phyloP scores from a whole-genome alignment of 2,797 vertebrate genomes.

The Myotis pilosus region DNA sequence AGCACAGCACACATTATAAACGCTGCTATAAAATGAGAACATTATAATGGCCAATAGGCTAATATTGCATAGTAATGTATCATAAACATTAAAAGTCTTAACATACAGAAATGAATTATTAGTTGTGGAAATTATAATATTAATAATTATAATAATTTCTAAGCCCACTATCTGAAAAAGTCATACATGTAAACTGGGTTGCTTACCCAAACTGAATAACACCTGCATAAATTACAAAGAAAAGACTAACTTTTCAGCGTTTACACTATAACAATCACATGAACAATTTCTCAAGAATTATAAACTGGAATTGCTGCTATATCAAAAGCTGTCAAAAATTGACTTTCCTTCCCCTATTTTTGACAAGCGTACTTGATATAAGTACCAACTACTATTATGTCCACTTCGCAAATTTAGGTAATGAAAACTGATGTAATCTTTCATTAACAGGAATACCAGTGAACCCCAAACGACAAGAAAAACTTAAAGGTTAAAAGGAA shows the following conservation, averaged over 20 bases:
- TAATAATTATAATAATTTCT: constrained; percentile 1
- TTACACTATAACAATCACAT: background rate
- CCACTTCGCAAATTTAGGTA: background rate
- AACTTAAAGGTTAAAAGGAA: background rate
- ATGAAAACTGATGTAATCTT: background rate
- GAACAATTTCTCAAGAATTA: constrained; percentile 31
- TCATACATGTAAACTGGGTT: background rate
- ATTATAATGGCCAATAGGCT: background rate
- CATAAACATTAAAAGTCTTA: background rate
- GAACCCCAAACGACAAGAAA: background rate
- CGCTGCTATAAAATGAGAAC: background rate
- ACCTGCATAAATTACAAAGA: background rate
- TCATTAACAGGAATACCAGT: background rate
- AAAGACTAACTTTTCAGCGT: constrained; percentile 1
- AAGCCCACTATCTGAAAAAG: constrained; percentile 21
- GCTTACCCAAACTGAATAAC: background rate
- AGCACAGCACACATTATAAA: background rate
- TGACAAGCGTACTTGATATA: background rate
- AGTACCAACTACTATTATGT: background rate
- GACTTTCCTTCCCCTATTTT: background rate
- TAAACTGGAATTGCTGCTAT: background rate
- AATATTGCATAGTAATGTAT: background rate
- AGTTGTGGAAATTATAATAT: background rate
- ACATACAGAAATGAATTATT: constrained; percentile 2
- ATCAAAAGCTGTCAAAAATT: background rate